phyloP scores from a whole-genome alignment of 2,797 vertebrate species.

The Austrolebias charrua region DNA sequence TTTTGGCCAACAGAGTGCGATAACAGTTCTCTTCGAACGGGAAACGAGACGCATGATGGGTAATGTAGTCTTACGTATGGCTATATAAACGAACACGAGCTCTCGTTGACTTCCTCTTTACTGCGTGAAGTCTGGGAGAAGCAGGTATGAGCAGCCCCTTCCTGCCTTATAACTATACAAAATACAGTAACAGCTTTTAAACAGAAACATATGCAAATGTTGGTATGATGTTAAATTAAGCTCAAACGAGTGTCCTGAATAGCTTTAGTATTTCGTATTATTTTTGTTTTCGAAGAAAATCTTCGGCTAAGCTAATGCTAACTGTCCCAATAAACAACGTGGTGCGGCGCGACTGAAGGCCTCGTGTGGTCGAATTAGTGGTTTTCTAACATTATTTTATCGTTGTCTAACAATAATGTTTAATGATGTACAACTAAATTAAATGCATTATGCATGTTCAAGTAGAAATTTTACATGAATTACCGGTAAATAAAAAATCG shows the following conservation, averaged over 20 bases:
- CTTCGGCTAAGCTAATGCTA: slow-evolving; percentile 51
- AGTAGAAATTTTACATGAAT: too few relatives aligned
- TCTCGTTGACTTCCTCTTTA: slow-evolving; percentile 69
- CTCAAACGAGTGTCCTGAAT: rapidly evolving
- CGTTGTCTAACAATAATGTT: too few relatives aligned
- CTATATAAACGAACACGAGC: slow-evolving; percentile 56
- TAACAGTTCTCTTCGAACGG: slow-evolving; percentile 16
- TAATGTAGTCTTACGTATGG: slow-evolving; percentile 46
- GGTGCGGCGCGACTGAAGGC: slow-evolving; percentile 55
- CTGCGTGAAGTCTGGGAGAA: slow-evolving; percentile 64
- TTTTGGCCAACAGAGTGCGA: slow-evolving; percentile 46
- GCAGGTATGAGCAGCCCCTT: slow-evolving; percentile 11
- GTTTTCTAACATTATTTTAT: neutral
- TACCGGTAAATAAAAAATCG: too few relatives aligned
- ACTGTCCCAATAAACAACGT: slow-evolving; percentile 44
- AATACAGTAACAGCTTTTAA: rapidly evolving
- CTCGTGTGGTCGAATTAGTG: neutral
- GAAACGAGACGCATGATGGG: slow-evolving; percentile 49
- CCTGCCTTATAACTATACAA: rapidly evolving
- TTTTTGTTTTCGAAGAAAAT: neutral
- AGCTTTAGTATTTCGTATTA: rapidly evolving
- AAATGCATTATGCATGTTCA: too few relatives aligned
- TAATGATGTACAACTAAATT: too few relatives aligned
- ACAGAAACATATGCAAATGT: rapidly evolving
- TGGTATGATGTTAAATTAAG: rapidly evolving